Conservation (phyloP, 2,113 vertebrate species). For the Hymenochirus boettgeri region DNA sequence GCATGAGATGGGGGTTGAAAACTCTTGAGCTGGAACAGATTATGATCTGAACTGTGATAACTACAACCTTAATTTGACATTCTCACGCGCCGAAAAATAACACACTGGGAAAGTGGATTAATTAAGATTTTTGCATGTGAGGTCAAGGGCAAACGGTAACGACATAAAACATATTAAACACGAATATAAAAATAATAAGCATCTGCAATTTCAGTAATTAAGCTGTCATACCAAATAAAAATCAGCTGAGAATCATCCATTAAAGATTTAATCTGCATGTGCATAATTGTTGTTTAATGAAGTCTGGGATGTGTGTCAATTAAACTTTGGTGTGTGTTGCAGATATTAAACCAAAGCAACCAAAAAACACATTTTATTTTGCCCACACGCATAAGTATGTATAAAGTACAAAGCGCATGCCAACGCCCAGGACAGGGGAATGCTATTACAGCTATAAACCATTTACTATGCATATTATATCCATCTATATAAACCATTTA, state of each 20-base stretch:
- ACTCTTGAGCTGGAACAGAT: too few species aligned
- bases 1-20: too few species aligned
- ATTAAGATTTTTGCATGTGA: background rate
- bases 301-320: too few species aligned
- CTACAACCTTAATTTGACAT: accelerated
- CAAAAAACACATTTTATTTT: too few species aligned
- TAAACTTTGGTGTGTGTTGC: background rate
- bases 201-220: too few species aligned
- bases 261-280: background rate
- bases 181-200: background rate
- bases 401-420: too few species aligned
- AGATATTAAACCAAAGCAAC: too few species aligned
- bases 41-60: background rate
- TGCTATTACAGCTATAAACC: too few species aligned
- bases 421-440: too few species aligned
- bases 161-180: background rate
- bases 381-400: too few species aligned
- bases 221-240: background rate
- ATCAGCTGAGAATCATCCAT: background rate
- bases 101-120: background rate
- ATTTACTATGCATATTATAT: too few species aligned
- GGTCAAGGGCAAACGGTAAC: background rate
- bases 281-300: constrained; percentile 1
- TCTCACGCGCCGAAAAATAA: background rate
- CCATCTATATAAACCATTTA: too few species aligned